Base-by-base conservation (phyloP, 2,113 vertebrate species). In the Uropsilus gracilis region DNA sequence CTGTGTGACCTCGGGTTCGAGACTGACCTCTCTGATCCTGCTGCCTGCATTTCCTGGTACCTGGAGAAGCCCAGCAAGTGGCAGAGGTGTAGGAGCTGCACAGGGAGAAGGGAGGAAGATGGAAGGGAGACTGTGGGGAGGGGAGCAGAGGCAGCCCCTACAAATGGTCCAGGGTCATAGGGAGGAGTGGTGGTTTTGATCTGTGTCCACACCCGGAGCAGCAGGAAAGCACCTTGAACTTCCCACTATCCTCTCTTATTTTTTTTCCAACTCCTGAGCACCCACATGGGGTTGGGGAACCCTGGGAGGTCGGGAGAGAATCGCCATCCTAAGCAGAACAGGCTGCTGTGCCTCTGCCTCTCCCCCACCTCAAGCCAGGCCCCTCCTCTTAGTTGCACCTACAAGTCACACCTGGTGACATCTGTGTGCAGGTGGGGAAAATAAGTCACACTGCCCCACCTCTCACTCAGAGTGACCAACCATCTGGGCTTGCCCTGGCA, bases 321-420 rank as follows among this genome's bases (percentile, higher is more conserved):
- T 42, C 7, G 8, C 14, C 68, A 59, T 1, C 6, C 39, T 7
- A 32, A 12, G 34, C 37, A 11, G 32, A 22, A 9, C 4, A 3
- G 73, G 37, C 12, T 12, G 16, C 32, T 39, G 37, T 16, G 2
- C 11, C 24, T 11, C 17, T 73, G 34, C 44, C 7, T 37, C 37
- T 17, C 17, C 11, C 5, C 0, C 16, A 22, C 53, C 53, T 55
- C 53, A 55, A 55, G 11, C 42, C 28, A 53, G 71, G 55, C 63
- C n/a, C 16, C 50, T 46, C 8, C 61, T 34, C 78, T 61, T 28
- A 20, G 9, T 0, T 5, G 59, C 12, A 46, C 63, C 50, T 2
- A 2, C 50, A 5, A 14, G 72, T 17, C 18, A 18, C 39, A 1
- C 1, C 0, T 5, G 6, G 42, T 3, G 16, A 53, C 20, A 55